Evolutionary conservation across 2,797 vertebrate genomes (phyloP).

Genomic region (Pseudocheirus occidentalis): DNA sequence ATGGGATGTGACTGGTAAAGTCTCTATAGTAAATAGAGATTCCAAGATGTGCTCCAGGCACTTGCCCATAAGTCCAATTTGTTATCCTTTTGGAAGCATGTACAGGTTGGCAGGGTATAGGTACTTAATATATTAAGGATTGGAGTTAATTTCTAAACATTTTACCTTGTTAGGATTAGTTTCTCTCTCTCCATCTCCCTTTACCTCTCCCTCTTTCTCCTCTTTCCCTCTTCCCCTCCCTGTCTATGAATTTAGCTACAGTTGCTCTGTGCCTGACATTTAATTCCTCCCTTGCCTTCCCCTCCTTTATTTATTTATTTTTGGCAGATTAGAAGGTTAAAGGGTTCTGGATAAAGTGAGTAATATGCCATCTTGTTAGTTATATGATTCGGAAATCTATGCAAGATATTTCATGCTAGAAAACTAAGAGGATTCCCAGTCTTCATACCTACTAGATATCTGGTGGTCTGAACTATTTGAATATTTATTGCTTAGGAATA

Average conservation of each 20-base stretch:
- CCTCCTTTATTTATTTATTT: background rate
- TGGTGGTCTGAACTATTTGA: background rate
- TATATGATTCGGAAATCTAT: background rate
- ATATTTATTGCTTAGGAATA: background rate
- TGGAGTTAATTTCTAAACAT: background rate
- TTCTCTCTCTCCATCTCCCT: too few species aligned
- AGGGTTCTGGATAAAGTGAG: background rate
- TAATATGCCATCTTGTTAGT: background rate
- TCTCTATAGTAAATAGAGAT: background rate
- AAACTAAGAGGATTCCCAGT: background rate
- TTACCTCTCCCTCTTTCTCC: background rate
- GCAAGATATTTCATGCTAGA: background rate
- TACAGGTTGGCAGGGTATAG: background rate
- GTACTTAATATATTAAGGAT: background rate
- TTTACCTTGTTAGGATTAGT: too few species aligned
- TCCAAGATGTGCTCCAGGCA: background rate
- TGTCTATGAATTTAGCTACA: background rate
- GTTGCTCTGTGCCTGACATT: background rate
- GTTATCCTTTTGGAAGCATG: background rate
- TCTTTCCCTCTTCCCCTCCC: accelerated
- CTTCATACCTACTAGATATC: background rate
- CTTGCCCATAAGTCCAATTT: background rate
- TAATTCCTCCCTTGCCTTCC: background rate
- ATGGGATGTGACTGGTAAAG: background rate
- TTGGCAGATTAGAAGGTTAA: background rate